Evolutionary conservation across 2,113 vertebrate species (phyloP).

Genomic region (Saguinus imperator): DNA sequence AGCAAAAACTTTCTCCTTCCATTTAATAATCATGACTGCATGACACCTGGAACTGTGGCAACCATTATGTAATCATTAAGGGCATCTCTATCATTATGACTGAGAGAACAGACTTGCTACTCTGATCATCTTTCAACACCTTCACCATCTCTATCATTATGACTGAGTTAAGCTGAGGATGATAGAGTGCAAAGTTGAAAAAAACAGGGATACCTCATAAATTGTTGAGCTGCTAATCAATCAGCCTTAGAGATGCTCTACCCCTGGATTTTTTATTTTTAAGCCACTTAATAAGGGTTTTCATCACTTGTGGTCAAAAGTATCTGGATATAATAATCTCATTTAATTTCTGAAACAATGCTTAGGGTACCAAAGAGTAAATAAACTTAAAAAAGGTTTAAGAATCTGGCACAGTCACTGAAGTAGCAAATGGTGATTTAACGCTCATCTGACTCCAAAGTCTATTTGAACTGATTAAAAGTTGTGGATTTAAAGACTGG

Average conservation of each 20-base stretch:
- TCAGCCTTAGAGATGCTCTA: not conserved
- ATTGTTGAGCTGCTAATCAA: not conserved
- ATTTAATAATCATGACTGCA: not conserved
- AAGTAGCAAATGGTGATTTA: not conserved
- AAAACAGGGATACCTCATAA: not conserved
- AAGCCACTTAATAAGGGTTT: not conserved
- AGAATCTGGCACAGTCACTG: not conserved
- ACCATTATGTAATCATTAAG: not conserved
- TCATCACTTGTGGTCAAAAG: not conserved
- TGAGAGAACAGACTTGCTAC: no score
- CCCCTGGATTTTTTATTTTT: not conserved
- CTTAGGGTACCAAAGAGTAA: slow-evolving; percentile 2
- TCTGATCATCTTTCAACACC: no score
- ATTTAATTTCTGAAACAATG: slow-evolving; percentile 39
- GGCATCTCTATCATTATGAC: not conserved
- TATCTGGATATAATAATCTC: not conserved
- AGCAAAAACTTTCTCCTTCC: not conserved
- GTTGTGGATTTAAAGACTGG: not conserved
- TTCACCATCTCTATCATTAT: no score
- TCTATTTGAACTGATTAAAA: not conserved
- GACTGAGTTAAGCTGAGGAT: not conserved
- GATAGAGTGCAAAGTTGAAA: not conserved
- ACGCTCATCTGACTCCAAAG: not conserved
- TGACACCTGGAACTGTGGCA: slow-evolving; percentile 15
- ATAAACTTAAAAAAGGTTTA: not conserved